Conservation (phyloP, 2,113 vertebrate species). For the Oreocharis arfaki region DNA sequence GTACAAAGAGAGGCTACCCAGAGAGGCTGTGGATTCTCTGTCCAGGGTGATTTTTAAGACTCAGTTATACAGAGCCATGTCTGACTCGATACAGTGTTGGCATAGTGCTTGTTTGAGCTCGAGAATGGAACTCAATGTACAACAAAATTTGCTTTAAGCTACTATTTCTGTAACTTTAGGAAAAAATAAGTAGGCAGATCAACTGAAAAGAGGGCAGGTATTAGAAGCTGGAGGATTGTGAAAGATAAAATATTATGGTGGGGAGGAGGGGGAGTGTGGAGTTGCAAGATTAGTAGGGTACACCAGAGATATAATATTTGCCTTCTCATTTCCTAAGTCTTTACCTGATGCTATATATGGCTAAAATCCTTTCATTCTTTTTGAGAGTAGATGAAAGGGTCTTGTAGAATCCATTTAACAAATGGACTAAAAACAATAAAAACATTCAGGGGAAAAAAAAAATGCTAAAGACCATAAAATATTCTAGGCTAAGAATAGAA, state of each 20-base stretch:
- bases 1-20: background rate
- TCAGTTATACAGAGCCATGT: background rate
- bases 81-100: background rate
- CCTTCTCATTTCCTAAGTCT: background rate
- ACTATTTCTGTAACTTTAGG: background rate
- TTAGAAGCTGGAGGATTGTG: background rate
- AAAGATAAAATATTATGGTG: background rate
- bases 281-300: background rate
- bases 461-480: background rate
- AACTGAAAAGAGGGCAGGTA: background rate
- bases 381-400: background rate
- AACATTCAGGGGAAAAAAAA: background rate
- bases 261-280: rapidly evolving
- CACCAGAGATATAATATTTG: background rate
- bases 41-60: background rate
- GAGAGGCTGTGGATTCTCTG: background rate
- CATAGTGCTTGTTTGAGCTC: background rate
- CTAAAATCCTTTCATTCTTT: background rate
- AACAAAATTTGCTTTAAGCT: background rate
- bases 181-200: background rate
- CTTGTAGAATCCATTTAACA: background rate
- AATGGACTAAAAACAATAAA: background rate
- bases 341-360: background rate
- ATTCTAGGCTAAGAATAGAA: background rate
- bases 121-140: background rate